A percentile compares a stretch with the other conserved stretches of the same genome.
Evolutionary conservation across 1,140 invertebrate species (phyloP).

Genomic region (Cotesia chilonis): DNA sequence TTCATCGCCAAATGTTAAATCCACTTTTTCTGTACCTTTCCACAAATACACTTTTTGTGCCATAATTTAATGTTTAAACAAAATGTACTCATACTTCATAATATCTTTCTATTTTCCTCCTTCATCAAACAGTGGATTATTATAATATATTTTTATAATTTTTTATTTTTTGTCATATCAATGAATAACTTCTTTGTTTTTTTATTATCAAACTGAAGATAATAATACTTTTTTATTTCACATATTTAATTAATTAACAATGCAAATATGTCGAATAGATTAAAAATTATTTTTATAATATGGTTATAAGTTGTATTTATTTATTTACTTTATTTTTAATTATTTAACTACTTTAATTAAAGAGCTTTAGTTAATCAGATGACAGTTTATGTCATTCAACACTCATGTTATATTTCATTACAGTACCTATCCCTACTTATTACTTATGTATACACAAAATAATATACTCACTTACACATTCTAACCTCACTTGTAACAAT

Average conservation of each 20-base stretch:
- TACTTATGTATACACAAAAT: too few species aligned
- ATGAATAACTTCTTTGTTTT: constrained; percentile 1
- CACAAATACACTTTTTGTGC: constrained; percentile 59
- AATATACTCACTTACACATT: too few species aligned
- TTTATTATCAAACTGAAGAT: constrained; percentile 9
- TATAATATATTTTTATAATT: neutral
- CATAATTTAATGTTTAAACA: constrained; percentile 40
- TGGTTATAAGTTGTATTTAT: neutral
- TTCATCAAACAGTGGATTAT: too few species aligned
- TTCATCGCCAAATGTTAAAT: constrained; percentile 49
- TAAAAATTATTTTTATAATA: constrained; percentile 3
- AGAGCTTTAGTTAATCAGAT: too few species aligned
- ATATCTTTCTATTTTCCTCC: neutral
- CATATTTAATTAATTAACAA: too few species aligned
- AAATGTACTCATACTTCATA: neutral
- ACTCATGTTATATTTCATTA: too few species aligned
- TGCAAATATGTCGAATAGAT: too few species aligned
- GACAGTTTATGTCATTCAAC: too few species aligned
- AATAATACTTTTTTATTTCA: neutral
- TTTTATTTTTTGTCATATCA: neutral
- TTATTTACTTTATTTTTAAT: neutral
- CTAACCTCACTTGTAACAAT: too few species aligned
- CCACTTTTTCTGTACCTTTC: constrained; percentile 54
- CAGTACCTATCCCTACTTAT: too few species aligned
- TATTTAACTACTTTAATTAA: too few species aligned